Conservation (phyloP, 2,888 invertebrate genomes). For the Eristalis arbustorum region DNA sequence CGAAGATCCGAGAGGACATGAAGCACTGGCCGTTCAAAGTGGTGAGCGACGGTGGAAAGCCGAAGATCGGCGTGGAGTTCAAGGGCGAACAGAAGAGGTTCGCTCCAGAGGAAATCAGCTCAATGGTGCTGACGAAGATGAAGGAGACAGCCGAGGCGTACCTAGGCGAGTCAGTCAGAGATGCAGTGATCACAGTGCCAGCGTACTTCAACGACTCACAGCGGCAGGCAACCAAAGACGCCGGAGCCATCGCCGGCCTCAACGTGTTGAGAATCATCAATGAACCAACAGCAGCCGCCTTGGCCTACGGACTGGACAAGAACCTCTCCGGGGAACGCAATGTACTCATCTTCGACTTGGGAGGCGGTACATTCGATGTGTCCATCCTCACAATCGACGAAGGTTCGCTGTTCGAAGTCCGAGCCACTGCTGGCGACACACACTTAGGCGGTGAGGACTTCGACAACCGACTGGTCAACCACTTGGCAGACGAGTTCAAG, state of each 20-base stretch:
- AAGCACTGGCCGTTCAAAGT: constrained; percentile 96
- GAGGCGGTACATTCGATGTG: constrained; percentile 95
- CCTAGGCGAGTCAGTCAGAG: constrained; percentile 89
- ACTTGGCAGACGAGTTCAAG: constrained; percentile 92
- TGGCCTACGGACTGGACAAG: constrained; percentile 93
- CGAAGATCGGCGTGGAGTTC: constrained; percentile 89
- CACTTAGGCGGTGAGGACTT: constrained; percentile 95
- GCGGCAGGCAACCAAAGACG: constrained; percentile 94
- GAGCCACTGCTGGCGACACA: constrained; percentile 94
- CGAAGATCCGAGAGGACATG: constrained; percentile 93
- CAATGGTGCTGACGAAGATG: constrained; percentile 95
- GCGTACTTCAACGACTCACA: constrained; percentile 94
- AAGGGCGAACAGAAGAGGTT: constrained; percentile 92
- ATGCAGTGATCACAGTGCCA: constrained; percentile 93
- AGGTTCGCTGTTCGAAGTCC: constrained; percentile 91
- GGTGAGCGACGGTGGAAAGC: constrained; percentile 87
- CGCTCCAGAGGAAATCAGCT: constrained; percentile 93
- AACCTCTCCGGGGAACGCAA: constrained; percentile 89
- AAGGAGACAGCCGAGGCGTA: constrained; percentile 89
- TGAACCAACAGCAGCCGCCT: constrained; percentile 95
- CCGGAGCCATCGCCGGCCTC: constrained; percentile 92
- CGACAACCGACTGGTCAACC: constrained; percentile 91
- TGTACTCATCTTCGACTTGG: constrained; percentile 83
- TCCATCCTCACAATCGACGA: constrained; percentile 91
- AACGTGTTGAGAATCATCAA: constrained; percentile 94